Percentiles rank a stretch among this genome's conserved stretches.
These are phyloP conservation scores for Rhorus exstirpatorius DNA, from an alignment of 2,888 invertebrate species.

Conservation along the genomic window DNA sequence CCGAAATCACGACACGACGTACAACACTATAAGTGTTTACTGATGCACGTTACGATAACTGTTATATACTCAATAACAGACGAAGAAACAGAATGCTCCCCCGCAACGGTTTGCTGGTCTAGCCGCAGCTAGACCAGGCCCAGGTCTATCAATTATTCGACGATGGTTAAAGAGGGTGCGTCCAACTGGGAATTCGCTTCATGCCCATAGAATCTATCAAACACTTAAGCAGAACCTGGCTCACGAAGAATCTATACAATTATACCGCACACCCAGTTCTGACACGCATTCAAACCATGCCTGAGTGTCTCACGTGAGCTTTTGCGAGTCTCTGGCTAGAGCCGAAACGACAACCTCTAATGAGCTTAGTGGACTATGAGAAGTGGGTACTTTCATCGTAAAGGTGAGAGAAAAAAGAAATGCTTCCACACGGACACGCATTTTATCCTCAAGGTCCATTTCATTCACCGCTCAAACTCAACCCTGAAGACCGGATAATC, in stretches of 20 bases:
- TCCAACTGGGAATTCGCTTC: conserved; percentile 58
- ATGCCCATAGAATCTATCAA: conserved; percentile 47
- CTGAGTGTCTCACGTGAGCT: neutral
- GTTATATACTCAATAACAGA: conserved; percentile 6
- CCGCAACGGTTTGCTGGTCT: conserved; percentile 16
- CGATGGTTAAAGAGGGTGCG: conserved; percentile 51
- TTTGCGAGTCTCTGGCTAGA: conserved; percentile 11
- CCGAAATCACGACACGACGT: neutral
- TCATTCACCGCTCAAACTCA: neutral
- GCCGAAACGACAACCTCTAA: conserved; percentile 22
- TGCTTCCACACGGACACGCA: neutral
- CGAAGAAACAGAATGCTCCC: conserved; percentile 55
- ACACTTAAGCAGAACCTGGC: conserved; percentile 12
- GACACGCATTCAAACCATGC: neutral
- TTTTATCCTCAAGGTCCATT: neutral
- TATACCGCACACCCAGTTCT: neutral
- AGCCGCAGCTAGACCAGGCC: conserved; percentile 41
- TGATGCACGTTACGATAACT: conserved; percentile 24
- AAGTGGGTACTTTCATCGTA: conserved; percentile 31
- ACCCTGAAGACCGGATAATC: neutral
- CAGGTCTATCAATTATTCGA: conserved; percentile 63
- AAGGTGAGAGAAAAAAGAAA: conserved; percentile 8
- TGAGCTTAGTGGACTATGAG: conserved; percentile 44
- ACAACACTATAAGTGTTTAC: conserved; percentile 3
- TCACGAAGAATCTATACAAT: conserved; percentile 19